Conservation (phyloP, 2,797 vertebrate species). For the Poecile montanus region DNA sequence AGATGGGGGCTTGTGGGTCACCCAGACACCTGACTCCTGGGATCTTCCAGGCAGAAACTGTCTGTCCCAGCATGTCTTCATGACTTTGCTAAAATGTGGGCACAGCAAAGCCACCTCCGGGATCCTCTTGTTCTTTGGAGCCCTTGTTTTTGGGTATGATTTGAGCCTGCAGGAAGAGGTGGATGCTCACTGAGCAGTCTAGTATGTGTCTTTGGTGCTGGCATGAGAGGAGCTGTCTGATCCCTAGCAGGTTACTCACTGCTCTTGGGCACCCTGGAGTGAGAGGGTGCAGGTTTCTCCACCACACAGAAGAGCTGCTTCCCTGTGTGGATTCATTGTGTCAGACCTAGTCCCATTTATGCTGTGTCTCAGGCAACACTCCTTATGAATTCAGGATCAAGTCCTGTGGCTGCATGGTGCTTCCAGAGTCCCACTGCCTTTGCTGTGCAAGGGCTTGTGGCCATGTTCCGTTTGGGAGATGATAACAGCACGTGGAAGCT, state of each 20-base stretch:
- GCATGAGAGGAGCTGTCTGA: not conserved
- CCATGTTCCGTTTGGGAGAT: not conserved
- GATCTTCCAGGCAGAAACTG: not conserved
- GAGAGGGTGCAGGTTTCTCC: not conserved
- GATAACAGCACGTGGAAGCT: not conserved
- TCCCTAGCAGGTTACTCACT: not conserved
- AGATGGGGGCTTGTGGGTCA: not conserved
- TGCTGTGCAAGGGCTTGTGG: not conserved
- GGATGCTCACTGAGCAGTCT: not conserved
- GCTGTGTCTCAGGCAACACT: not conserved
- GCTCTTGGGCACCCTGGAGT: not conserved
- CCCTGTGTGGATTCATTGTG: not conserved
- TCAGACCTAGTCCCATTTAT: not conserved
- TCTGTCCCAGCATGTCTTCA: not conserved
- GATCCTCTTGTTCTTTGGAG: not conserved
- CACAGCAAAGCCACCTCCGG: not conserved
- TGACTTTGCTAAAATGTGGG: not conserved
- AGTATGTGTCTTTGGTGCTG: fast-evolving
- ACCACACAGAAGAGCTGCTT: not conserved
- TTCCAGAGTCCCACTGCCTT: not conserved
- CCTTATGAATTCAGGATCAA: not conserved
- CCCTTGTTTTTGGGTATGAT: not conserved
- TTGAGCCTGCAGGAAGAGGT: not conserved
- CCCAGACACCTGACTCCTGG: not conserved
- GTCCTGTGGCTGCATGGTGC: not conserved